A percentile compares a stretch with the other conserved stretches of the same genome.
Conservation (phyloP, 1,140 invertebrate genomes). For the Dendroctonus ponderosae region DNA sequence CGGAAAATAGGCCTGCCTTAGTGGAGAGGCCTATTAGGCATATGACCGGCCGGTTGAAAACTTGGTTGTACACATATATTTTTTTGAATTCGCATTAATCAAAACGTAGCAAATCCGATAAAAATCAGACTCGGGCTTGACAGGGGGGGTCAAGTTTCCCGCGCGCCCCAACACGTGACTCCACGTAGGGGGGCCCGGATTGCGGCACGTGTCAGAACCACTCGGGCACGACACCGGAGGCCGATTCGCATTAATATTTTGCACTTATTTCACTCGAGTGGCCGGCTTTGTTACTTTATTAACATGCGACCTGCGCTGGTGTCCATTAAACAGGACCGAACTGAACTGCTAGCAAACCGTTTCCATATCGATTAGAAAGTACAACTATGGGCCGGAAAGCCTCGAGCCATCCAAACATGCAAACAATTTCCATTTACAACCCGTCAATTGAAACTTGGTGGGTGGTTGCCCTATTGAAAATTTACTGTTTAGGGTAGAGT, state of each 20-base stretch:
- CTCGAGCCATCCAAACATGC: too few relatives aligned
- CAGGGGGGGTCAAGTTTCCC: slow-evolving; percentile 22
- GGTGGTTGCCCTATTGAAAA: too few relatives aligned
- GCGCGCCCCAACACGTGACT: slow-evolving; percentile 15
- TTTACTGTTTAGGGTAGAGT: too few relatives aligned
- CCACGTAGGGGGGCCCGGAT: slow-evolving; percentile 15
- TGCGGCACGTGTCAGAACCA: slow-evolving; percentile 28
- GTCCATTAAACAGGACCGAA: too few relatives aligned
- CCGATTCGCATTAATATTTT: slow-evolving; percentile 32
- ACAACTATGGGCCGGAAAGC: too few relatives aligned
- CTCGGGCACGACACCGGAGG: slow-evolving; percentile 29
- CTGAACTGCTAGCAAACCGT: too few relatives aligned
- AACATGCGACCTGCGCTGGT: slow-evolving; percentile 9
- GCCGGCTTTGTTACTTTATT: slow-evolving; percentile 26
- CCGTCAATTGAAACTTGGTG: too few relatives aligned
- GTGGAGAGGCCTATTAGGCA: slow-evolving; percentile 5
- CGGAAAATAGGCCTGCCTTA: slow-evolving; percentile 22
- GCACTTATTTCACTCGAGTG: slow-evolving; percentile 34
- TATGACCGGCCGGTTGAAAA: neutral
- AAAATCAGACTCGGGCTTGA: slow-evolving; percentile 9
- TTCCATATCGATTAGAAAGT: too few relatives aligned
- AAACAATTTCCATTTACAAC: too few relatives aligned
- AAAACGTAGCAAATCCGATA: slow-evolving; percentile 28
- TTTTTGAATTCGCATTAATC: slow-evolving; percentile 10
- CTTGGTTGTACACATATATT: neutral